Evolutionary conservation across 1,140 invertebrate genomes (phyloP).

Genomic region (Paramacrobiotus metropolitanus): DNA sequence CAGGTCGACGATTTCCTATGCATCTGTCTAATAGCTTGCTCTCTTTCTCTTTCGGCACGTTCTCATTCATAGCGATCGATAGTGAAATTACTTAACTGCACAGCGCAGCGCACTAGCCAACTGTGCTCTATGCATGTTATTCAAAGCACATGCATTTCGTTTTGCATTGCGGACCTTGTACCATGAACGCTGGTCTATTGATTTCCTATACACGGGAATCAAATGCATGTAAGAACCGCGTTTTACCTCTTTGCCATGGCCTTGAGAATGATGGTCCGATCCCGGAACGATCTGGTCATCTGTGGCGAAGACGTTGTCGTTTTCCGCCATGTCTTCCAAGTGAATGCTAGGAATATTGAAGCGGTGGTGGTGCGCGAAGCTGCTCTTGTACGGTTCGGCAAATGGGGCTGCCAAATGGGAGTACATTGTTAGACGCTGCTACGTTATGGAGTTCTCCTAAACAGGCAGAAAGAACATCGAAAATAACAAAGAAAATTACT

Average conservation of each 20-base stretch:
- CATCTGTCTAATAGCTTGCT: too few species aligned
- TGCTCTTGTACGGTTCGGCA: neutral
- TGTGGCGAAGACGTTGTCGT: too few species aligned
- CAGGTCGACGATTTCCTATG: too few species aligned
- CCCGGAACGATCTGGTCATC: neutral
- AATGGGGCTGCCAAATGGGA: neutral
- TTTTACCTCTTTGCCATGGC: neutral
- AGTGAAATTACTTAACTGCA: too few species aligned
- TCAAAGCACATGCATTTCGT: too few species aligned
- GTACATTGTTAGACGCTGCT: neutral
- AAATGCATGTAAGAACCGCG: neutral
- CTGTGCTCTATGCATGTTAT: neutral
- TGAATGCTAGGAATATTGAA: neutral
- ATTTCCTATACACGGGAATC: too few species aligned
- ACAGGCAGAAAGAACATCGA: neutral
- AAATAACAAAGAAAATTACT: neutral
- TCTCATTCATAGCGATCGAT: too few species aligned
- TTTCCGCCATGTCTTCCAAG: neutral
- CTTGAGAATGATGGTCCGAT: neutral
- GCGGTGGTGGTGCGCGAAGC: neutral
- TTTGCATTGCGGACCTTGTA: too few species aligned
- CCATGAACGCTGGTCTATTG: too few species aligned
- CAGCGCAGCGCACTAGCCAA: neutral
- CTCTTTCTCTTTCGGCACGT: too few species aligned
- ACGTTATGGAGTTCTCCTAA: neutral